Evolutionary conservation across 2,113 vertebrate genomes (phyloP), one percentile per base, ranked within the genome.

Genomic region (Austrofundulus limnaeus): DNA sequence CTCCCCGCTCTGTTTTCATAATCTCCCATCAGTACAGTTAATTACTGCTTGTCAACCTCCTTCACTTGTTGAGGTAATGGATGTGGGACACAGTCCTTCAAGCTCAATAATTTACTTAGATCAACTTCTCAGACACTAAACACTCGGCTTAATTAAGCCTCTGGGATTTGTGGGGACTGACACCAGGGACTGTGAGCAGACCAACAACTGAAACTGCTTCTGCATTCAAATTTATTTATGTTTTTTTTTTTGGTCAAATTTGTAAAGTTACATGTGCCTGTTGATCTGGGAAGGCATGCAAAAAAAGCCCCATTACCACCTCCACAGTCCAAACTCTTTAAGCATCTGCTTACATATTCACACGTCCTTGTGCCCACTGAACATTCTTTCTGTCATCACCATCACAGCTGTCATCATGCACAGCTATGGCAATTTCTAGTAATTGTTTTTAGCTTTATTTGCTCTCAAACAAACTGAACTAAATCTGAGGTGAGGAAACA

Each of bases 141-240:
- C 63, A 20, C 43, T 37, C 41, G 42, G 63, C 47, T 66, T 87
- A 85, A 88, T 88, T 84, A 84, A 79, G 49, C 83, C 72, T 49
- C 41, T 38, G 78, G 78, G 86, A 81, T 61, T 78, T 28, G 60
- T 58, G 46, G 41, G 53, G 65, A 66, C 68, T 50, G 70, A 80
- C 71, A 72, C 49, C 47, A 21, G 66, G 17, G 57, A 62, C 28
- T 34, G 49, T 1, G 31, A 8, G 34, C 39, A 57, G 43, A 56
- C 61, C 41, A 61, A 54, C 45, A 55, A 57, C 55, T 42, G 41
- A 74, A 70, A 52, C 23, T n/a, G 49, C 53, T 28, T 54, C 16
- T 53, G 25, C 11, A 6, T 24, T 50, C 19, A 2, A 59, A 65
- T 46, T 43, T 23, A 39, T 15, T 11, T 28, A 20, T 24, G 37